phyloP scores from a whole-genome alignment of 2,113 vertebrate species.

The Rousettus leschenaultii region DNA sequence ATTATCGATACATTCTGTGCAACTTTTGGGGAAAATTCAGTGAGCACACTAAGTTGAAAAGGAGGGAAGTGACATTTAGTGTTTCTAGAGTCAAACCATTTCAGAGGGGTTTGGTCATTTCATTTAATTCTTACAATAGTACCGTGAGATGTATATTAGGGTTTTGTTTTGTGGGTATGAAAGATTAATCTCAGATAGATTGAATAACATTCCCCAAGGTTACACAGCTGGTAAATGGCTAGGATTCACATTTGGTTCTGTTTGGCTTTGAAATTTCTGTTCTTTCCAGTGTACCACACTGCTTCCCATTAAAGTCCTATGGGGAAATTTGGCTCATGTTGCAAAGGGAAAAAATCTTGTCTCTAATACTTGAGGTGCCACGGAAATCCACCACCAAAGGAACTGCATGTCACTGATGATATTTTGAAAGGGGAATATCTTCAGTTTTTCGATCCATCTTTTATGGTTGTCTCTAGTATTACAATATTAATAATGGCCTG shows the following conservation, averaged over 20 bases:
- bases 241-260: not conserved
- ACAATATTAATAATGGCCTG: not conserved
- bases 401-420: not conserved
- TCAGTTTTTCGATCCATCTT: not conserved
- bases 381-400: not conserved
- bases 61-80: not conserved
- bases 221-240: not conserved
- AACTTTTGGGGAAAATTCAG: constrained; percentile 29
- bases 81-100: constrained; percentile 2
- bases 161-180: constrained; percentile 32
- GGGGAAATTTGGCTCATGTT: not conserved
- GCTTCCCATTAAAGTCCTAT: not conserved
- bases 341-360: not conserved
- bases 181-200: constrained; percentile 12
- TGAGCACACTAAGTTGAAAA: not conserved
- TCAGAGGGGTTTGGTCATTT: not conserved
- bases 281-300: not conserved
- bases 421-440: constrained; percentile 5
- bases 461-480: not conserved
- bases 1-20: not conserved
- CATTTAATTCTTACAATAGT: not conserved
- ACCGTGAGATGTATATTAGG: not conserved
- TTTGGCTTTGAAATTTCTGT: not conserved
- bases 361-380: not conserved
- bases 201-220: not conserved